Conservation (phyloP, 2,888 invertebrate genomes). For the Acholoe squamosa region DNA sequence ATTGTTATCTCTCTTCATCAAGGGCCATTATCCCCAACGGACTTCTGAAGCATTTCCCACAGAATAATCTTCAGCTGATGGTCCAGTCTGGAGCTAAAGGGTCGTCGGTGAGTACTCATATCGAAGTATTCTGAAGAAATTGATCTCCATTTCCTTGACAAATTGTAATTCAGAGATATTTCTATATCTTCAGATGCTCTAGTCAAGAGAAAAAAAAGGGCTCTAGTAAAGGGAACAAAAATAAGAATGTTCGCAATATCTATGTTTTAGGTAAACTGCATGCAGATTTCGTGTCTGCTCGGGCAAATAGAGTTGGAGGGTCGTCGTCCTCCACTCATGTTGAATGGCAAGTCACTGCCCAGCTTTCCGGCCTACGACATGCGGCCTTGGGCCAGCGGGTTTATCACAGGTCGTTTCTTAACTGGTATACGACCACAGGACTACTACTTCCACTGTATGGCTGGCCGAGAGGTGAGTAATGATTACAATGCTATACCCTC, state of each 20-base stretch:
- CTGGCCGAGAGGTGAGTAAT: conserved; percentile 93
- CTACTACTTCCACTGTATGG: conserved; percentile 99
- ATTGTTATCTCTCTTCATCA: conserved; percentile 66
- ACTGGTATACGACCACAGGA: conserved; percentile 99
- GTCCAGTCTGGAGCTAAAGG: conserved; percentile 99
- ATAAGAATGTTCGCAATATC: neutral
- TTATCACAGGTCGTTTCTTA: conserved; percentile 97
- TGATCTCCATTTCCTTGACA: too few relatives aligned
- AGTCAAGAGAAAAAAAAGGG: neutral
- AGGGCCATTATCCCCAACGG: conserved; percentile 92
- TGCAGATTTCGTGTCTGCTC: conserved; percentile 98
- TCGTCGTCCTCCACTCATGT: conserved; percentile 96
- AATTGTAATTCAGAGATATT: too few relatives aligned
- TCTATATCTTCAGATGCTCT: too few relatives aligned
- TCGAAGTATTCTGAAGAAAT: too few relatives aligned
- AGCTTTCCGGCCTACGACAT: conserved; percentile 95
- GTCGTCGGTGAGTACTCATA: conserved; percentile 90
- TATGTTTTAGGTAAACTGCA: conserved; percentile 90
- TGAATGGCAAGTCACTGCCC: conserved; percentile 94
- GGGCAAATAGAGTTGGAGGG: conserved; percentile 99
- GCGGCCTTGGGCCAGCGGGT: conserved; percentile 96
- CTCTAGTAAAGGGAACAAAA: too few relatives aligned
- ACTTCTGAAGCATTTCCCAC: conserved; percentile 93
- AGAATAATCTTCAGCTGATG: conserved; percentile 99
- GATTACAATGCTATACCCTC: too few relatives aligned